Evolutionary conservation across 2,888 invertebrate species (phyloP).

Genomic region (Argyra leucocephala): DNA sequence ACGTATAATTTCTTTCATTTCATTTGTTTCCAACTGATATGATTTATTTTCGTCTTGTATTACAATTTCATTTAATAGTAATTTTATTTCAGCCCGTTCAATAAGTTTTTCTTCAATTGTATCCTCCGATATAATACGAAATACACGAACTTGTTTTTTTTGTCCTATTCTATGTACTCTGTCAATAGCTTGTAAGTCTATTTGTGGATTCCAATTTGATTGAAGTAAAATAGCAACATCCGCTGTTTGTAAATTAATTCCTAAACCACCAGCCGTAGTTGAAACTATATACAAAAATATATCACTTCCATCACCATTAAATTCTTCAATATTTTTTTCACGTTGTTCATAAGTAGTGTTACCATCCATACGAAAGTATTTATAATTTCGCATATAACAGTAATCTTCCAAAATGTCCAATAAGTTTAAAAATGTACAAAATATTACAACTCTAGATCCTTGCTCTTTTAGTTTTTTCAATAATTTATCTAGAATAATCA

Average conservation of each 20-base stretch:
- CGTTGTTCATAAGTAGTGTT: conserved; percentile 90
- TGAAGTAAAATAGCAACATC: conserved; percentile 90
- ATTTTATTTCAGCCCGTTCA: conserved; percentile 87
- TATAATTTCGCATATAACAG: conserved; percentile 67
- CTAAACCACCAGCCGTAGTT: conserved; percentile 88
- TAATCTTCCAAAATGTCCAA: conserved; percentile 88
- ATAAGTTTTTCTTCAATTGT: conserved; percentile 96
- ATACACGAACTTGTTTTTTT: conserved; percentile 78
- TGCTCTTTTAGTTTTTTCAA: conserved; percentile 76
- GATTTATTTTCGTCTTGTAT: conserved; percentile 82
- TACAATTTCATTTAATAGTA: conserved; percentile 83
- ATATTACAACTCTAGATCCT: conserved; percentile 78
- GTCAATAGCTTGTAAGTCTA: conserved; percentile 89
- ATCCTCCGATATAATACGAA: conserved; percentile 87
- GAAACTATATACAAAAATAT: conserved; percentile 95
- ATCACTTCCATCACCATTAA: conserved; percentile 71
- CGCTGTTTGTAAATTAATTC: conserved; percentile 89
- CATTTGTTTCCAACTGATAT: conserved; percentile 84
- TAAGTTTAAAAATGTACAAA: conserved; percentile 89
- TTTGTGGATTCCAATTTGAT: conserved; percentile 96
- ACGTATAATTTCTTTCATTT: conserved; percentile 92
- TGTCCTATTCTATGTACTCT: conserved; percentile 94
- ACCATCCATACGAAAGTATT: conserved; percentile 81
- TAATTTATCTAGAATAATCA: conserved; percentile 84
- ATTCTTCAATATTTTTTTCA: conserved; percentile 82